Conservation (phyloP, 2,888 invertebrate species). For the Leucoptera coffeella region DNA sequence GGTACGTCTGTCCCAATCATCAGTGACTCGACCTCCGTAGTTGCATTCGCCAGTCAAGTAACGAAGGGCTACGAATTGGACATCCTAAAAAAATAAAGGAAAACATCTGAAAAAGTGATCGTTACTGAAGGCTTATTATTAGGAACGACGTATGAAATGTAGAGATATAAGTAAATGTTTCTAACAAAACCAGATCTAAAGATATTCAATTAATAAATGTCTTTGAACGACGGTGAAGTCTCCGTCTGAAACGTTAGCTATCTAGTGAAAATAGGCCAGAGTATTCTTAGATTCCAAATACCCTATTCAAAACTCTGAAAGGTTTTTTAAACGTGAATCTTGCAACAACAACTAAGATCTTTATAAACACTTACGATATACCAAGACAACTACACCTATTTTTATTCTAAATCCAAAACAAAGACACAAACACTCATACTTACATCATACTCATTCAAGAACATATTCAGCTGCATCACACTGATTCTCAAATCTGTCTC, state of each 20-base stretch:
- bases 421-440: slow-evolving; percentile 8
- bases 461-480: slow-evolving; percentile 83
- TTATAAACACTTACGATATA: neutral
- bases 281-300: no score
- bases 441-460: slow-evolving; percentile 71
- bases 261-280: no score
- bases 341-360: neutral
- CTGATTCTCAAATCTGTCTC: slow-evolving; percentile 90
- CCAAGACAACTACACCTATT: neutral
- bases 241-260: no score
- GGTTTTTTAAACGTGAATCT: no score
- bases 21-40: slow-evolving; percentile 93
- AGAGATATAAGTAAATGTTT: no score
- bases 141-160: no score
- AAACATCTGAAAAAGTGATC: neutral
- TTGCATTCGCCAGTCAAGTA: slow-evolving; percentile 94
- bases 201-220: no score
- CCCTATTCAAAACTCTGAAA: no score
- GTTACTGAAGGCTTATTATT: no score
- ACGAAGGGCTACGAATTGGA: slow-evolving; percentile 78
- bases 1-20: slow-evolving; percentile 89
- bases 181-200: no score
- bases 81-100: slow-evolving; percentile 34
- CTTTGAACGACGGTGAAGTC: no score
- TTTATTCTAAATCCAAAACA: neutral